Percentiles rank a stretch among this genome's conserved stretches.
Conservation (phyloP, 2,888 invertebrate genomes). For the Plagiodera versicolora region DNA sequence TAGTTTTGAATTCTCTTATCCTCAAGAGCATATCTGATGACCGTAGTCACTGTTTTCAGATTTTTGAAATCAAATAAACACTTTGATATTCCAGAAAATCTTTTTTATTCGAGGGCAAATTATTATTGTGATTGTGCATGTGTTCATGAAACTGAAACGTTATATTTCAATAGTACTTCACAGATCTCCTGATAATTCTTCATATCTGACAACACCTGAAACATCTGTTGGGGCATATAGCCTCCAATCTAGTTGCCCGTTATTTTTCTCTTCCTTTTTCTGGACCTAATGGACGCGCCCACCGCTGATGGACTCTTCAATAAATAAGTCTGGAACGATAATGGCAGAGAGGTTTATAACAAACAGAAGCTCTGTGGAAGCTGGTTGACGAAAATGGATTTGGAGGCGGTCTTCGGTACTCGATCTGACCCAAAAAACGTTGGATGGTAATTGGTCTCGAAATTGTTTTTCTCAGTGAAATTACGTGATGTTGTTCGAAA, state of each 20-base stretch:
- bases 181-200: not conserved
- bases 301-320: slow-evolving; percentile 8
- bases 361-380: not conserved
- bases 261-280: slow-evolving; percentile 10
- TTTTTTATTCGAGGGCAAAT: too few relatives aligned
- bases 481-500: too few relatives aligned
- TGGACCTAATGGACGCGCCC: slow-evolving; percentile 11
- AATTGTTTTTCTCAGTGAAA: too few relatives aligned
- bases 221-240: not conserved
- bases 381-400: not conserved
- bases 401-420: not conserved
- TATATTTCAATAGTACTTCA: too few relatives aligned
- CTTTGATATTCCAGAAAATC: too few relatives aligned
- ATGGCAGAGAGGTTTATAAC: slow-evolving; percentile 1
- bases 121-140: too few relatives aligned
- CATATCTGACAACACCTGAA: not conserved
- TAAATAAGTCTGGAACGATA: slow-evolving; percentile 10
- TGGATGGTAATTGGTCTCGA: not conserved
- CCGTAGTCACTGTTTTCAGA: too few relatives aligned
- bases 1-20: too few relatives aligned
- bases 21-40: too few relatives aligned
- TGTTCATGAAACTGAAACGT: too few relatives aligned
- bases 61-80: too few relatives aligned
- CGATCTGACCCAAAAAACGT: not conserved
- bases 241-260: not conserved